Evolutionary conservation across 1,140 invertebrate species (phyloP), one percentile per base, ranked within the genome.

Genomic region (Drosophila mayri): DNA sequence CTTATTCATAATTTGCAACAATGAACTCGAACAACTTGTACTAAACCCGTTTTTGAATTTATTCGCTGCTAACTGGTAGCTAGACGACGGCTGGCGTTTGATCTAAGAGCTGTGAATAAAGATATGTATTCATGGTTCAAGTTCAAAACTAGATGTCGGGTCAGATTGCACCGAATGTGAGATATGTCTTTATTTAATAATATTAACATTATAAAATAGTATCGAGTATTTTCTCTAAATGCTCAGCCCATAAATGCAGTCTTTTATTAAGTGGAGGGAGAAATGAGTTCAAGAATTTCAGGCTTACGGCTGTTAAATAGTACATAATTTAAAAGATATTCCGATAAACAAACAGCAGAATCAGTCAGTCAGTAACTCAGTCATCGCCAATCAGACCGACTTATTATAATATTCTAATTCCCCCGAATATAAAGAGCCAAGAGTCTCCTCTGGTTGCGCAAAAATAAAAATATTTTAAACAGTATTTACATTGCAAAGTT

Each of bases 1-100:
- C 57, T 65, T 71, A 77, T 79, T 67, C 62, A 62, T 87, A 87
- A 87, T 87, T 87, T 87, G 83, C 83, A 77, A 79, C 64, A 52
- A 68, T 82, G 83, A 87, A 80, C 82, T 86, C 81, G 82, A 86
- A 76, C 75, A 81, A 81, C 74, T 75, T 67, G 47, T 54, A 57
- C 25, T 43, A 86, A 86, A 86, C 83, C 49, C 61, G 83, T 86
- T 86, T 86, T n/a, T 16, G 40, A 61, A 49, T 44, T 61, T 38
- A 52, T 66, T 68, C 55, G 52, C 64, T 67, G 66, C 68, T 50
- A 50, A 32, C 40, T 65, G 37, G 44, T 40, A 59, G 40, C 55
- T 43, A 44, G 30, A 38, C 32, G 66, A 40, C 61, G 61, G 61
- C 40, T 18, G 32, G 18, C 49, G 20, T 65, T 65, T 57, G 62